A percentile compares a stretch with the other conserved stretches of the same genome.
These are phyloP conservation scores for Odocoileus hemionus DNA, from an alignment of 2,113 vertebrate genomes.

Conservation along the genomic window DNA sequence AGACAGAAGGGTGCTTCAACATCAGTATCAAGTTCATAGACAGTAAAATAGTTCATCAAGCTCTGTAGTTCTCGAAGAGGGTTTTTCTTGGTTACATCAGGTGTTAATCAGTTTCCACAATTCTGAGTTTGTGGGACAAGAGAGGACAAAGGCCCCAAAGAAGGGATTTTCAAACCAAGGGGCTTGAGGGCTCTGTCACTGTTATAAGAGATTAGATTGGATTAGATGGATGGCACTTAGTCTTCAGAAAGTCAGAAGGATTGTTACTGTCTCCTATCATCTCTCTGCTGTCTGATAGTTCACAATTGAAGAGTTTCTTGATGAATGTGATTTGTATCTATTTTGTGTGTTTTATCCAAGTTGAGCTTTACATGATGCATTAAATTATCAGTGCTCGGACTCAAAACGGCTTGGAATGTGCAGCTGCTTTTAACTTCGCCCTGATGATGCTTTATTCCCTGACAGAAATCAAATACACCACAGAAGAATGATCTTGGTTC, in stretches of 20 bases:
- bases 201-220: slow-evolving; percentile 11
- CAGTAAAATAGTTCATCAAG: neutral
- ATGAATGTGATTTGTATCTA: neutral
- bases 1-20: neutral
- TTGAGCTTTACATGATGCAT: neutral
- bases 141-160: neutral
- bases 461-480: neutral
- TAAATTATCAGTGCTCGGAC: neutral
- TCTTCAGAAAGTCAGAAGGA: neutral
- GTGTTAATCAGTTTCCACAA: neutral
- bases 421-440: neutral
- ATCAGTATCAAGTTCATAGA: neutral
- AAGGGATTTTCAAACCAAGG: neutral
- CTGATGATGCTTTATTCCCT: neutral
- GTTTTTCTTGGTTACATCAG: neutral
- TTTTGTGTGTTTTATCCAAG: neutral
- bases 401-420: neutral
- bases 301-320: neutral
- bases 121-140: slow-evolving; percentile 25
- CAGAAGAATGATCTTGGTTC: neutral
- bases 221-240: neutral
- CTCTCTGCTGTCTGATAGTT: slow-evolving; percentile 8
- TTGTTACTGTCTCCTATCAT: neutral
- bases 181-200: neutral
- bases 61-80: neutral